Conservation (phyloP, 2,888 invertebrate genomes). For the Oscheius sp. region DNA sequence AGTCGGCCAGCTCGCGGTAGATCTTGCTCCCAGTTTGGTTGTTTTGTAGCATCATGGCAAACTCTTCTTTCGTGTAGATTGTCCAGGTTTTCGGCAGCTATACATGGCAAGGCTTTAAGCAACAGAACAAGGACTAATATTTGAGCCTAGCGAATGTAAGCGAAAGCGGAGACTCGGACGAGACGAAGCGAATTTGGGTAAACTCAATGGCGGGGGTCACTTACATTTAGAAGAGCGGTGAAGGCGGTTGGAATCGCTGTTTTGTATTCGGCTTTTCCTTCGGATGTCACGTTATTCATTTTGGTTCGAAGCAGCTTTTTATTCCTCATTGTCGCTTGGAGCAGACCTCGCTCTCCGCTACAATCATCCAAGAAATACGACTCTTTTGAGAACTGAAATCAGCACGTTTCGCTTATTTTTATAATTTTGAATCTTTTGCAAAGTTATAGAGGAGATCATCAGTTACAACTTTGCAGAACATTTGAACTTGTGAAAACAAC, state of each 20-base stretch:
- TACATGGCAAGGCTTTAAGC: slow-evolving; percentile 1
- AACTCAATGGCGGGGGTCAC: slow-evolving; percentile 54
- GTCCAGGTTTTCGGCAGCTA: slow-evolving; percentile 26
- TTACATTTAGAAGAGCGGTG: slow-evolving; percentile 79
- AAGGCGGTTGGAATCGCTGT: slow-evolving; percentile 86
- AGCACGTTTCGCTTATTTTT: no score
- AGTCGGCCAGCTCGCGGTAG: slow-evolving; percentile 26
- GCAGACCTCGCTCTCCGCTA: slow-evolving; percentile 80
- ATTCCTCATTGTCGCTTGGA: slow-evolving; percentile 80
- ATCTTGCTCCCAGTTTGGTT: background rate
- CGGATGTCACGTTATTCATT: slow-evolving; percentile 78
- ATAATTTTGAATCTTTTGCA: no score
- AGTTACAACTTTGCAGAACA: no score
- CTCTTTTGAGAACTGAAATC: slow-evolving; percentile 78
- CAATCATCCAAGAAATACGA: slow-evolving; percentile 84
- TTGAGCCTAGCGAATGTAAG: background rate
- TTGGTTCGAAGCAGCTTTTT: slow-evolving; percentile 59
- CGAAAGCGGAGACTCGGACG: slow-evolving; percentile 22
- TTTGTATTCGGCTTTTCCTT: slow-evolving; percentile 85
- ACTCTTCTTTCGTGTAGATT: slow-evolving; percentile 29
- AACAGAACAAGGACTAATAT: slow-evolving; percentile 9
- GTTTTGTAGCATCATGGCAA: slow-evolving; percentile 19
- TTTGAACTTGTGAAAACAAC: no score
- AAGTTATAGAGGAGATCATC: no score
- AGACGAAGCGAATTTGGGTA: background rate